Base-by-base conservation (phyloP, 2,113 vertebrate genomes). In the Pseudois nayaur region DNA sequence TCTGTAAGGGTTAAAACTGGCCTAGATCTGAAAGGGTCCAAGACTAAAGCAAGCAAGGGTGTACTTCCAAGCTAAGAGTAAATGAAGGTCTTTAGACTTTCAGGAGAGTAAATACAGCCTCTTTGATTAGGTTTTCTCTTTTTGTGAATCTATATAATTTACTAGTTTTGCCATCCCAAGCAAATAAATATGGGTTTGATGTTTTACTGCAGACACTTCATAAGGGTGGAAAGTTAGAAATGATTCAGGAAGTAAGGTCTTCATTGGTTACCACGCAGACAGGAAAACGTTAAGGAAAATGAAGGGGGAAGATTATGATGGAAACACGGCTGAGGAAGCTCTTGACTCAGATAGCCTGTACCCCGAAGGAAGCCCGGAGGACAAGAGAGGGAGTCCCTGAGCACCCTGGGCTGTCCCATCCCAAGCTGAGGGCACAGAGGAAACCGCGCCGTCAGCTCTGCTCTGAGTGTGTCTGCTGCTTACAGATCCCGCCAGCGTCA, bases 1-100 rank as follows among this genome's bases (percentile, higher is more conserved):
- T n/a, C 64, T 9, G 94, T 82, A 96, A 95, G 95, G 96, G 62
- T 54, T 96, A 89, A 94, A 97, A 78, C 95, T 76, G 85, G 40
- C 14, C 3, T 2, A 27, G 59, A 43, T 81, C 36, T 60, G 21
- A 40, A 92, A 91, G 15, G 59, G n/a, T 96, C 78, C 78, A 79
- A 29, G 89, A 84, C 78, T 17, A 62, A 91, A 94, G 96, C 89
- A 82, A 29, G 84, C 8, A 91, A 55, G 81, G 16, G 1, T 96
- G 48, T 71, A 50, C 89, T 91, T 97, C 93, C 79, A 95, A 87
- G 76, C 40, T 78, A 57, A 87, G 45, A 95, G 93, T 52, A 7
- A 89, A 40, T 81, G 93, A 64, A 25, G 62, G 93, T 50, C 88
- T 95, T 89, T 88, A 59, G 89, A 25, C 31, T 67, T 33, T 40